A percentile compares a stretch with the other conserved stretches of the same genome.
phyloP scores from a whole-genome alignment of 2,888 invertebrate species.

The Oxytorus armatus region DNA sequence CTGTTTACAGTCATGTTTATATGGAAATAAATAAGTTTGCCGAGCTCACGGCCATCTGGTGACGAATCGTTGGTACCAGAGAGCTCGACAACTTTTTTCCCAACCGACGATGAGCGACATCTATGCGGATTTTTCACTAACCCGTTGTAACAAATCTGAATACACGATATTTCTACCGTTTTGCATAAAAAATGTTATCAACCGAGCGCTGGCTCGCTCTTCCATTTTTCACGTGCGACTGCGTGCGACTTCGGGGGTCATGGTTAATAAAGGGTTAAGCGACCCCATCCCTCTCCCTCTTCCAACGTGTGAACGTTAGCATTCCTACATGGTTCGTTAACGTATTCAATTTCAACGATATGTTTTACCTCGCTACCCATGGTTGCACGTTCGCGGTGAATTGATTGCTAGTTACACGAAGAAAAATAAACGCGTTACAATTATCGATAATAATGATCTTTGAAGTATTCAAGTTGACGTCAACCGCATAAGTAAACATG shows the following conservation, averaged over 20 bases:
- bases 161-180: not conserved
- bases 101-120: conserved; percentile 42
- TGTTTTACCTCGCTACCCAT: conserved; percentile 46
- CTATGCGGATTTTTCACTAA: conserved; percentile 18
- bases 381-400: conserved; percentile 11
- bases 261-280: not conserved
- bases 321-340: conserved; percentile 38
- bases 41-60: conserved; percentile 47
- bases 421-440: conserved; percentile 7
- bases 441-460: conserved; percentile 14
- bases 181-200: conserved; percentile 6
- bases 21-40: not conserved
- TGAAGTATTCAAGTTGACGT: not conserved
- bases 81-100: conserved; percentile 6
- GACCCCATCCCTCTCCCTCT: conserved; percentile 1
- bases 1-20: not conserved
- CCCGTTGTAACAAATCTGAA: not conserved
- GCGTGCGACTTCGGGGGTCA: conserved; percentile 1
- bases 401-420: conserved; percentile 10
- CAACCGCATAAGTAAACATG: too few species aligned
- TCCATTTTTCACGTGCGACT: too few species aligned
- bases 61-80: conserved; percentile 16
- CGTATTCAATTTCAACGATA: conserved; percentile 35
- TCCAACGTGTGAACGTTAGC: not conserved
- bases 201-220: not conserved